These are phyloP conservation scores for Gambelia wislizenii DNA, from an alignment of 2,797 vertebrate genomes.

Conservation along the genomic window DNA sequence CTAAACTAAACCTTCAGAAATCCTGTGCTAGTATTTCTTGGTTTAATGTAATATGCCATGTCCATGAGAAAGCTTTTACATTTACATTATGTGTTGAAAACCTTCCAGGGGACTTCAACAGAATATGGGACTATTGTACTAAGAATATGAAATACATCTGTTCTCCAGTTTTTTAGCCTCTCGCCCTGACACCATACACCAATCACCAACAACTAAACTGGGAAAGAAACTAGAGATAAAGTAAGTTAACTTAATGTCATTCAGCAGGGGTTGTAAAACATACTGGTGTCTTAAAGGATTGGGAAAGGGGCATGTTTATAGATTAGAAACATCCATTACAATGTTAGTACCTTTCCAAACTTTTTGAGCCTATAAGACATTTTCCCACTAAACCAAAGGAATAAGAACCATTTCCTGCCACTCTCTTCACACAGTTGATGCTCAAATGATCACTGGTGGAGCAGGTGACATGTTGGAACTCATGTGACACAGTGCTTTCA, in stretches of 20 bases:
- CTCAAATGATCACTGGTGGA: neutral
- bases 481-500: neutral
- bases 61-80: slow-evolving; percentile 35
- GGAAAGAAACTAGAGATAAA: neutral
- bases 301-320: neutral
- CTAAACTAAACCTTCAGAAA: slow-evolving; percentile 47
- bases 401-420: neutral
- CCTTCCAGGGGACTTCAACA: slow-evolving; percentile 18
- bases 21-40: slow-evolving; percentile 24
- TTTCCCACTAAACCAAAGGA: neutral
- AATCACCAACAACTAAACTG: neutral
- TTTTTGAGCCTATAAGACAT: neutral
- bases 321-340: neutral
- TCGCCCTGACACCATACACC: neutral
- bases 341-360: no score
- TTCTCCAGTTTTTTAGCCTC: neutral
- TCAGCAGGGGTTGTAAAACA: neutral
- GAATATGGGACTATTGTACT: neutral
- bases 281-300: neutral
- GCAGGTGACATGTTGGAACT: neutral
- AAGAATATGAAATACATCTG: neutral
- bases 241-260: neutral
- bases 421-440: neutral
- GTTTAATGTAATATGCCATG: slow-evolving; percentile 35
- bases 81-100: slow-evolving; percentile 26